Base-by-base conservation (phyloP, 2,113 vertebrate genomes). In the Serinus canaria region DNA sequence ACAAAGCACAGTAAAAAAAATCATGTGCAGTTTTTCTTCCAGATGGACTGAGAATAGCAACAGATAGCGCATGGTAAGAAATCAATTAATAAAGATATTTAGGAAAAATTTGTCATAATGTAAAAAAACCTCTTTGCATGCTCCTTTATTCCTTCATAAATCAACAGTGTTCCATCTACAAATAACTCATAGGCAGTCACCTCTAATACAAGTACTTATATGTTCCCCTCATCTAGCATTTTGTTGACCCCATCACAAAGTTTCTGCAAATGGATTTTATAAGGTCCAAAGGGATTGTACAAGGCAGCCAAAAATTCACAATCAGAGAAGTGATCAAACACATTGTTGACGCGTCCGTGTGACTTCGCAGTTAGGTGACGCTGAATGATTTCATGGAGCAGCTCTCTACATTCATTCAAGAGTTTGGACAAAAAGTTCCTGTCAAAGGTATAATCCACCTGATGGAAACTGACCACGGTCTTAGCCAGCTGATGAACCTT, bases 301-400 rank as follows among this genome's bases (percentile, higher is more conserved):
- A 99, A 98, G 89, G 98, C 98, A 73, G 98, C 98, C 96, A 99
- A 95, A 81, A 99, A 98, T 79, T 98, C 98, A 88, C 98, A 98
- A 98, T 99, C 97, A 75, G 98, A 98, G 94, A 98, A 99, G 81
- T 99, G 98, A 97, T 98, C 98, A 92, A 99, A 99, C 75, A 99
- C 98, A 5, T 98, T 98, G 68, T 98, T 97, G 92, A 99, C 90
- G 8, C 98, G 98, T 95, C 98, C 98, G 1, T 98, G 98, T 35
- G 98, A 99, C 95, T 99, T 99, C 7, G 98, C 94, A 5, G 98
- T 99, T 75, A 99, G 98, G 95, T 99, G 98, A 25, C 98, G 98
- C 70, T 98, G 98, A 60, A 98, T 98, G 92, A 99, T 97, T 79
- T 98, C 97, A 55, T 98, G 98, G 30, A 99, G 97, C 64, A 98